Percentiles rank a stretch among this genome's conserved stretches.
Conservation (phyloP, 2,113 vertebrate genomes). For the Hemibagrus wyckioides region DNA sequence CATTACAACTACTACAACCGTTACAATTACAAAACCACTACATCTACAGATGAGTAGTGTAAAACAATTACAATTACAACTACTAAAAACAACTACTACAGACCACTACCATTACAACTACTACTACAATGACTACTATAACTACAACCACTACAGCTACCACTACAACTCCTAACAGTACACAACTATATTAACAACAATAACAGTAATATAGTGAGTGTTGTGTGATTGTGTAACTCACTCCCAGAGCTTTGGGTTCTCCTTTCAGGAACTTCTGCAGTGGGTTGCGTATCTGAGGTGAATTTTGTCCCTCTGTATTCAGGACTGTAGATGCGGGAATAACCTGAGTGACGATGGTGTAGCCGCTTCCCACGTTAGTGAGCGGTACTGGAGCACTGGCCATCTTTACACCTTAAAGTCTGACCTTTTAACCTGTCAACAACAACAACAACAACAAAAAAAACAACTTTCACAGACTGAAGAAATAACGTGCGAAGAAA, state of each 20-base stretch:
- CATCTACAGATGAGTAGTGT: too few relatives aligned
- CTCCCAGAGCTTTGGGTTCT: slow-evolving; percentile 25
- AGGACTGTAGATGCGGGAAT: not conserved
- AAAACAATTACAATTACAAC: too few relatives aligned
- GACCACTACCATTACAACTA: too few relatives aligned
- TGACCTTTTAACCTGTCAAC: not conserved
- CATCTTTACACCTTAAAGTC: slow-evolving; percentile 13
- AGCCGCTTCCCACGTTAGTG: not conserved
- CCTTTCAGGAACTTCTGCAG: slow-evolving; percentile 25
- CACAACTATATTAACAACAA: too few relatives aligned
- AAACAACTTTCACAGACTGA: not conserved
- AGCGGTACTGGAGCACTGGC: not conserved
- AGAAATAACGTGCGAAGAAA: too few relatives aligned
- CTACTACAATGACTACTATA: too few relatives aligned
- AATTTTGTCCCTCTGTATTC: not conserved
- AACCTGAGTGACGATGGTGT: slow-evolving; percentile 28
- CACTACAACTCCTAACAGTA: too few relatives aligned
- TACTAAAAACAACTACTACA: too few relatives aligned
- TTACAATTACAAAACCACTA: too few relatives aligned
- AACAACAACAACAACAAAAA: too few relatives aligned
- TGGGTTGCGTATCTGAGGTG: not conserved
- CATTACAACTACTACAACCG: too few relatives aligned
- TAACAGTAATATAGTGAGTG: not conserved
- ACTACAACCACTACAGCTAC: too few relatives aligned
- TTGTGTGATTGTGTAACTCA: not conserved